Evolutionary conservation across 1,140 invertebrate genomes (phyloP), one percentile per base, ranked within the genome.

Genomic region (Arctopsyche grandis): DNA sequence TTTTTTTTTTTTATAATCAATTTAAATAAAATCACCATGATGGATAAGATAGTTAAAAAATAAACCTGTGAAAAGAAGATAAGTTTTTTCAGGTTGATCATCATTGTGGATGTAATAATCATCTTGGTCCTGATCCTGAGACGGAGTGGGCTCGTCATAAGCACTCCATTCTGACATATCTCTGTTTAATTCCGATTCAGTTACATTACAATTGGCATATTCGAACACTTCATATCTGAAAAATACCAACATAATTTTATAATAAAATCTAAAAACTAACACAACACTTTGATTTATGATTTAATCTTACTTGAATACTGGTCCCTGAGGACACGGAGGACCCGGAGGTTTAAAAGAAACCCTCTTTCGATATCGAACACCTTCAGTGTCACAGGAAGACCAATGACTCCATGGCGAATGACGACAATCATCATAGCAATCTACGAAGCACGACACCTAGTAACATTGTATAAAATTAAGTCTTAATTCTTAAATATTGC

Each of bases 351-450:
- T 81, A 52, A 77, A 83, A 7, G 80, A 79, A 22, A 79, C 80
- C 12, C 80, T 70, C 38, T 79, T 83, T 10, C 82, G 52, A 56
- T 63, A 83, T 38, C 80, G 69, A 7, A 83, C 82, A 26, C 81
- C 81, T 74, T 85, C 85, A 0, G 84, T 84, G 74, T 87, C 86
- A 77, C 91, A 91, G 16, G 86, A 83, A 0, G 89, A 88, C 91
- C 91, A 91, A 5, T 84, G 81, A 5, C 87, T 86, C 91, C 91
- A 91, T 1, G 89, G 86, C 1, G 88, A 89, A 22, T 90, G 81
- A 9, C 90, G 88, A 82, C 91, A 91, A 81, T 91, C 90, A 22
- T 87, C 85, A 21, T 88, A 86, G 80, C 90, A 91, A 0, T 90
- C 88, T 12, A 90, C 87, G 69, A 89, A 86, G 82, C 90, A 91